Evolutionary conservation across 1,140 invertebrate species (phyloP), one percentile per base, ranked within the genome.

Genomic region (Spodoptera litura): DNA sequence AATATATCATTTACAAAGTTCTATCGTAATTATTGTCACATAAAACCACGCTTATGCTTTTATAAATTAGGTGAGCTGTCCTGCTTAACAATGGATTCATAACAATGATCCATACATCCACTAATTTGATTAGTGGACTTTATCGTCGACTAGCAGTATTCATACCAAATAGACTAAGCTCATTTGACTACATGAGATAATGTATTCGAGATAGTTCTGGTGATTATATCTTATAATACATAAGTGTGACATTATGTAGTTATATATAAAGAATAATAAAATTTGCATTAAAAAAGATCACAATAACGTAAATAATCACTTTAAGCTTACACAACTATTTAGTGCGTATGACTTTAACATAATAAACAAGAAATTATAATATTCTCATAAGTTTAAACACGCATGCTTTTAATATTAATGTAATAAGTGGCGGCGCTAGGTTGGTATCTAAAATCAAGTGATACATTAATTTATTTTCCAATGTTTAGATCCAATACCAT

Each of bases 301-400:
- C 49, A 64, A 11, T 44, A 44, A 35, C 35, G 13, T n/a, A 62
- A 27, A 61, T 61, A 61, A 61, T 56, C 25, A 62, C 38, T 64
- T 64, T 64, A 64, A n/a, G 35, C 61, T 64, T 64, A 64, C 9
- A 13, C 4, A 15, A 44, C 13, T 38, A 62, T 44, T 64, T 64
- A 15, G 61, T 64, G 61, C 35, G 61, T 44, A 15, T 38, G 15
- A 10, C 35, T 44, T 20, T 44, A 38, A n/a, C 31, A n/a, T 62
- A 31, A 61, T 35, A 12, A 15, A 64, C 35, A 64, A 31, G 38
- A 62, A 62, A n/a, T 62, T 61, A 31, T 31, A 61, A 31, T 13
- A 10, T 62, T 38, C 15, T 56, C 61, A 64, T 44, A 44, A 64
- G 35, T 44, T 44, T 64, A 64, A 64, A 64, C 35, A 64, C 58